Percentiles rank a stretch among this genome's conserved stretches.
Conservation (phyloP, 2,797 vertebrate species). For the Fratercula arctica region DNA sequence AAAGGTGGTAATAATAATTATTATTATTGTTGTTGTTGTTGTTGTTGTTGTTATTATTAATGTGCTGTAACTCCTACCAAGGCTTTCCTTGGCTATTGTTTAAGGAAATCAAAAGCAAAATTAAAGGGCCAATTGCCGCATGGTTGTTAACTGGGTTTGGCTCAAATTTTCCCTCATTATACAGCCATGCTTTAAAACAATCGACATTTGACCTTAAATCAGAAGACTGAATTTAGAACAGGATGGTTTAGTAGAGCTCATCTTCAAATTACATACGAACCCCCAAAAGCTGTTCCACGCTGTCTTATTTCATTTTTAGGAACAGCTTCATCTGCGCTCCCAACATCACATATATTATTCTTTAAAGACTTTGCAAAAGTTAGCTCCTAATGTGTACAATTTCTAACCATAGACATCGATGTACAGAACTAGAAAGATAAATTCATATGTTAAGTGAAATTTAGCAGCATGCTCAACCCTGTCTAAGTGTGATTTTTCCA, state of each 20-base stretch:
- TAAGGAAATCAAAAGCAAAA: constrained; percentile 2
- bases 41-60: no score
- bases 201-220: not conserved
- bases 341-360: not conserved
- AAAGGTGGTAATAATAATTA: not conserved
- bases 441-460: not conserved
- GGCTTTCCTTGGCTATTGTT: not conserved
- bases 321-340: not conserved
- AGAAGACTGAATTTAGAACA: not conserved
- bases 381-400: not conserved
- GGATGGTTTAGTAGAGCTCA: not conserved
- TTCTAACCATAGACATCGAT: not conserved
- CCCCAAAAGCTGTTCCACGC: not conserved
- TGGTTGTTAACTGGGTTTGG: not conserved
- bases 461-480: not conserved
- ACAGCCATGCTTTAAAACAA: not conserved
- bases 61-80: not conserved
- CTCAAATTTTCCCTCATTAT: not conserved
- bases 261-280: not conserved
- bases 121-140: not conserved
- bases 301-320: not conserved
- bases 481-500: not conserved
- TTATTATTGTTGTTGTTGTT: no score
- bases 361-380: not conserved
- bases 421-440: not conserved